phyloP scores from a whole-genome alignment of 2,797 vertebrate genomes.

The Chrosomus eos region DNA sequence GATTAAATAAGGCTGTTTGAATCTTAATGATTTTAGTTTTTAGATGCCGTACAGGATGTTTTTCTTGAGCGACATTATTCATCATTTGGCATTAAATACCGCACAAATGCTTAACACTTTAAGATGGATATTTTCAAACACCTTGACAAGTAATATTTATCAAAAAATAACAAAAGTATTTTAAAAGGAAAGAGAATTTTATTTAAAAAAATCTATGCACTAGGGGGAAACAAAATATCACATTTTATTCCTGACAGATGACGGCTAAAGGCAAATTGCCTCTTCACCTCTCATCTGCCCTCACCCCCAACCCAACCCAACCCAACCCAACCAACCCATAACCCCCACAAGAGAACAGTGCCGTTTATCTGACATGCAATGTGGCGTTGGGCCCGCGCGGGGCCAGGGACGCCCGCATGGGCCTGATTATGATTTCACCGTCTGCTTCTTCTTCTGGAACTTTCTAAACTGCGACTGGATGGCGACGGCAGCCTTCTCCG shows the following conservation, averaged over 20 bases:
- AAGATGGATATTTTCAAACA: constrained; percentile 25
- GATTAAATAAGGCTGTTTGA: constrained; percentile 2
- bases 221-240: constrained; percentile 21
- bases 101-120: background rate
- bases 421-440: constrained; percentile 82
- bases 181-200: constrained; percentile 21
- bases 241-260: constrained; percentile 49
- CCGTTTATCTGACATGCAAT: constrained; percentile 77
- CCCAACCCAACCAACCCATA: constrained; percentile 64
- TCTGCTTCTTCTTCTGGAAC: constrained; percentile 98
- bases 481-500: constrained; percentile 93
- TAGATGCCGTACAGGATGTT: background rate
- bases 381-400: constrained; percentile 52
- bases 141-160: constrained; percentile 1
- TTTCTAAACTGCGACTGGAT: constrained; percentile 99
- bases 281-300: constrained; percentile 28
- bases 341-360: constrained; percentile 55
- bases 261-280: constrained; percentile 44
- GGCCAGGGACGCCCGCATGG: constrained; percentile 59
- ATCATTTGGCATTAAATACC: background rate
- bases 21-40: background rate
- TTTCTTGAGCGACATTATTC: background rate
- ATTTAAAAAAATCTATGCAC: constrained; percentile 13
- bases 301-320: constrained; percentile 61
- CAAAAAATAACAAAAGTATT: constrained; percentile 34